A percentile compares a stretch with the other conserved stretches of the same genome.
These are phyloP conservation scores for Ivindomyrus marchei DNA, from an alignment of 2,113 vertebrate genomes.

Conservation along the genomic window DNA sequence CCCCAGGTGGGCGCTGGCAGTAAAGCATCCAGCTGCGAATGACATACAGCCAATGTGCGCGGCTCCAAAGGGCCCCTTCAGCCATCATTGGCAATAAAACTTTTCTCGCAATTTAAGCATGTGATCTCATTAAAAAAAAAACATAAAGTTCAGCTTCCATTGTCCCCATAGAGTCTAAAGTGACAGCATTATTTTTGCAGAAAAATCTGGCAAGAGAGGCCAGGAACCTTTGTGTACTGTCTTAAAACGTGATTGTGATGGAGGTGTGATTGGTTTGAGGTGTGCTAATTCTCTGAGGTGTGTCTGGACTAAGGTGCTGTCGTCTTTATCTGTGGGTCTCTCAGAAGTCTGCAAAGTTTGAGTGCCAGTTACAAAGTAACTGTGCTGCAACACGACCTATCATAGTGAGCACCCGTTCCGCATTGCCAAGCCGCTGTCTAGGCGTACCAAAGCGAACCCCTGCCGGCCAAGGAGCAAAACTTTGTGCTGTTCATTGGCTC, in stretches of 20 bases:
- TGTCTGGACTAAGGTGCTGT: background rate
- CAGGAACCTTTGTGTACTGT: background rate
- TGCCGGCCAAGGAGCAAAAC: slow-evolving; percentile 31
- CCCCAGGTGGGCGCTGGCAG: background rate
- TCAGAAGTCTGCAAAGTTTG: background rate
- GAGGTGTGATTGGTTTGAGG: background rate
- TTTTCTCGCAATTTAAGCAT: background rate
- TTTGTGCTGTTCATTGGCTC: background rate
- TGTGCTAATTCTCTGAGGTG: background rate
- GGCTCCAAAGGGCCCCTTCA: background rate
- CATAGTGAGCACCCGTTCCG: background rate
- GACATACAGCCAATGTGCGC: background rate
- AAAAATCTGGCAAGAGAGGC: background rate
- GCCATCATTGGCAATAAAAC: background rate
- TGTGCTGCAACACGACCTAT: background rate
- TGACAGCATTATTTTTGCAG: background rate
- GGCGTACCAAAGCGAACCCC: slow-evolving; percentile 35
- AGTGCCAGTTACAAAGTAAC: background rate
- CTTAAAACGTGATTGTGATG: background rate
- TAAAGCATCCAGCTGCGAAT: background rate
- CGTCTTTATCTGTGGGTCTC: background rate
- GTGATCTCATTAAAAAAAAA: background rate
- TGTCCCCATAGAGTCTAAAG: background rate
- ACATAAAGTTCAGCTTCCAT: background rate
- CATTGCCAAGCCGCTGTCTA: background rate